phyloP scores from a whole-genome alignment of 2,113 vertebrate genomes.

The Gnathonemus longibarbis region DNA sequence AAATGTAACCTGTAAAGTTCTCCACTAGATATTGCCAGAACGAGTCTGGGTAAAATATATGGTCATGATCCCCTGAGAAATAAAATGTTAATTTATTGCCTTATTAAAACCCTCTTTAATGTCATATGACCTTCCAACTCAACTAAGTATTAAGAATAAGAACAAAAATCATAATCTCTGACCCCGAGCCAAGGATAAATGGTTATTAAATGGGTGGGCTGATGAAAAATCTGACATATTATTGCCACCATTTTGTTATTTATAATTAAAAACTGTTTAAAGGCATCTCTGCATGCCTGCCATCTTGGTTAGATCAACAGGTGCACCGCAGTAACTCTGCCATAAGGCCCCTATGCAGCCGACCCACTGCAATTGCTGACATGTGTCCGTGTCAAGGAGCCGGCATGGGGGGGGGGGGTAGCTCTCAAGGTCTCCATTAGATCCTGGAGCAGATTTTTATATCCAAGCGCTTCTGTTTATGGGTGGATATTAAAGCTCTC shows the following conservation, averaged over 20 bases:
- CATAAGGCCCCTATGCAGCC: neutral
- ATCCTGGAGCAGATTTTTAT: neutral
- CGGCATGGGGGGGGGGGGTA: no score
- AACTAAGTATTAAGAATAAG: neutral
- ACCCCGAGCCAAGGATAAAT: neutral
- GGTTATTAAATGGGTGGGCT: neutral
- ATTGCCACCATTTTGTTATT: neutral
- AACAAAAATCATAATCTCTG: neutral
- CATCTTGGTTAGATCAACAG: neutral
- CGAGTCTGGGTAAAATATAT: neutral
- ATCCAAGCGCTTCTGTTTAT: neutral
- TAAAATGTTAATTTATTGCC: neutral
- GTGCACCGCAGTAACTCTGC: neutral
- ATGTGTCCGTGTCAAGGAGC: neutral
- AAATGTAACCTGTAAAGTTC: neutral
- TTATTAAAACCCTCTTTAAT: neutral
- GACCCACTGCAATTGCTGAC: neutral
- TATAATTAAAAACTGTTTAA: neutral
- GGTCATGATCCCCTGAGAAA: neutral
- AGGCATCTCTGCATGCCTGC: neutral
- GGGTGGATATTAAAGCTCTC: slow-evolving; percentile 11
- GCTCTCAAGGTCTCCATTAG: neutral
- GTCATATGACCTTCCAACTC: neutral
- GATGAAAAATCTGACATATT: neutral
- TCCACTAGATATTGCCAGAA: neutral